A percentile compares a stretch with the other conserved stretches of the same genome.
phyloP scores from a whole-genome alignment of 2,797 vertebrate genomes.

The Pangasius macronema region DNA sequence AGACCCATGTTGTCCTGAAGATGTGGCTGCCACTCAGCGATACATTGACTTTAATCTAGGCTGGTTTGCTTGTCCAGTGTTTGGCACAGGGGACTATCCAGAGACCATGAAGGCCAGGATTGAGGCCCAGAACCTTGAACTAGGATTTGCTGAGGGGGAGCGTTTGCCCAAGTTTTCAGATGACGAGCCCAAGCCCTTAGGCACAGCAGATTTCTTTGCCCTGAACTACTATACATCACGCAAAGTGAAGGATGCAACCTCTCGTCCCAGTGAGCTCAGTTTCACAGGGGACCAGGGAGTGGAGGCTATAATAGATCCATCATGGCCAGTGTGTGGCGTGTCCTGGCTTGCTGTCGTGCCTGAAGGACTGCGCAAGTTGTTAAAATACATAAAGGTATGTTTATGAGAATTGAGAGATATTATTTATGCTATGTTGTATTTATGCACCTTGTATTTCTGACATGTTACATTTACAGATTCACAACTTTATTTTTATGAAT shows the following conservation, averaged over 20 bases:
- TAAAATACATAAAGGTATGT: slow-evolving; percentile 81
- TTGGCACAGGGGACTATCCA: slow-evolving; percentile 81
- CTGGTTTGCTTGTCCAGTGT: slow-evolving; percentile 82
- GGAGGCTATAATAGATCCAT: slow-evolving; percentile 71
- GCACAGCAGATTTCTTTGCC: slow-evolving; percentile 83
- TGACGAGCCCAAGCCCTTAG: slow-evolving; percentile 68
- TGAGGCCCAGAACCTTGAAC: slow-evolving; percentile 68
- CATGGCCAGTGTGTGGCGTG: slow-evolving; percentile 73
- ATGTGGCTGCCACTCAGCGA: slow-evolving; percentile 70
- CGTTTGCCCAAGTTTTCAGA: slow-evolving; percentile 77
- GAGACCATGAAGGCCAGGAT: slow-evolving; percentile 73
- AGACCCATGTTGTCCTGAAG: slow-evolving; percentile 61
- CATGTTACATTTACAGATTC: slow-evolving; percentile 57
- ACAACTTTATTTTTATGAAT: background rate
- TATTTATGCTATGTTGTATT: background rate
- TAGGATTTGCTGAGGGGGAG: slow-evolving; percentile 60
- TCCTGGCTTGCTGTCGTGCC: slow-evolving; percentile 79
- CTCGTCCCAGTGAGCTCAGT: slow-evolving; percentile 46
- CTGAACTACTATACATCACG: slow-evolving; percentile 82
- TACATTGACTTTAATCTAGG: slow-evolving; percentile 73
- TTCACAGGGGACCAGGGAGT: slow-evolving; percentile 66
- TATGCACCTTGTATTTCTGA: slow-evolving; percentile 57
- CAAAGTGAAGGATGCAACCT: slow-evolving; percentile 68
- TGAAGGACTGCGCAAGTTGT: slow-evolving; percentile 74
- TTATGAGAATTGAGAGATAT: background rate